Conservation (phyloP, 2,888 invertebrate species). For the Pheosia gnoma region DNA sequence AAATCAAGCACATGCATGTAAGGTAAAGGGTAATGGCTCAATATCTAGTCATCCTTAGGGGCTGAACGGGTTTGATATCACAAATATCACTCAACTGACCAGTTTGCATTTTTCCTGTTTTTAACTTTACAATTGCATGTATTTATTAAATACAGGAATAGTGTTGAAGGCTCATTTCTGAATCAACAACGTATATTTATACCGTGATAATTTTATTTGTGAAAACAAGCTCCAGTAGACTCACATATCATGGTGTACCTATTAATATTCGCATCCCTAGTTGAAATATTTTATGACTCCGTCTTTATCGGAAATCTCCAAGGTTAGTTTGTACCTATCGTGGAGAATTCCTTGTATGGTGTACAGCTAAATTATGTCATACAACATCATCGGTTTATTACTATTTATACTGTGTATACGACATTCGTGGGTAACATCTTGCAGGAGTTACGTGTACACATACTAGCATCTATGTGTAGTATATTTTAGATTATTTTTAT, state of each 20-base stretch:
- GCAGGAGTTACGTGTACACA: constrained; percentile 1
- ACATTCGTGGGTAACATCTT: constrained; percentile 11
- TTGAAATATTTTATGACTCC: constrained; percentile 7
- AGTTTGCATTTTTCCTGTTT: too few species aligned
- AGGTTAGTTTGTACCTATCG: constrained; percentile 7
- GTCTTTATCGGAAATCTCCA: constrained; percentile 13
- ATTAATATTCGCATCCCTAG: background rate
- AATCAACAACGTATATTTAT: too few species aligned
- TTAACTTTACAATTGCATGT: too few species aligned
- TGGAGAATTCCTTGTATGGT: constrained; percentile 19
- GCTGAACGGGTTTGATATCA: too few species aligned
- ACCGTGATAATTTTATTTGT: too few species aligned
- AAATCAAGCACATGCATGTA: too few species aligned
- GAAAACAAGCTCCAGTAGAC: background rate
- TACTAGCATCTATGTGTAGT: background rate
- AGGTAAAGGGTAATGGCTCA: too few species aligned
- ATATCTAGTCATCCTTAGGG: too few species aligned
- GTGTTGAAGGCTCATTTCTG: too few species aligned
- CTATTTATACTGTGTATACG: constrained; percentile 14
- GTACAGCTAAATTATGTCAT: constrained; percentile 21
- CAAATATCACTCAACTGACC: too few species aligned
- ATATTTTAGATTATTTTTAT: background rate
- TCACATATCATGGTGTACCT: background rate
- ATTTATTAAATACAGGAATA: too few species aligned
- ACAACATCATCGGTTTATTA: constrained; percentile 27